These are phyloP conservation scores for Tolypeutes matacus DNA, from an alignment of 2,797 vertebrate genomes.

Conservation along the genomic window DNA sequence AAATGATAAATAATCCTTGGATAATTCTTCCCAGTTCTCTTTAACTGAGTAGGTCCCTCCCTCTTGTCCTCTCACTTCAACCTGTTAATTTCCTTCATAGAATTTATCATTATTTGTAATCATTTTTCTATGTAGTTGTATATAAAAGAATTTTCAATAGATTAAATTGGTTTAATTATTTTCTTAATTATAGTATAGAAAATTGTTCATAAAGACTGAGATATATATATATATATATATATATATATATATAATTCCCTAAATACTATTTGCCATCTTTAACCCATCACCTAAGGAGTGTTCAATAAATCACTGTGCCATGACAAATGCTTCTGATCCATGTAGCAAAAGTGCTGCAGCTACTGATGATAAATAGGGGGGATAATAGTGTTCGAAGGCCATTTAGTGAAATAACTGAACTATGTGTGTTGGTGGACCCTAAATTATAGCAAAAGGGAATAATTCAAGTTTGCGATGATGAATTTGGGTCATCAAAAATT, in stretches of 20 bases:
- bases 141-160: conserved; percentile 14
- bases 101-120: background rate
- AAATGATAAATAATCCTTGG: background rate
- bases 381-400: background rate
- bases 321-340: no score
- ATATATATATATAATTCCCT: background rate
- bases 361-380: background rate
- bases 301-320: conserved; percentile 4
- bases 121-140: background rate
- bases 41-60: background rate
- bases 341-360: background rate
- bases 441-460: conserved; percentile 15
- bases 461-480: conserved; percentile 24
- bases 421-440: background rate
- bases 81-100: background rate
- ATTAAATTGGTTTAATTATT: conserved; percentile 38
- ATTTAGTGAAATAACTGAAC: conserved; percentile 48
- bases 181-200: conserved; percentile 52
- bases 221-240: no score
- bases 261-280: conserved; percentile 9
- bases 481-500: background rate
- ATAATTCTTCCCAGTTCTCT: conserved; percentile 12
- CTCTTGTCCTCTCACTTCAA: background rate
- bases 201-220: background rate
- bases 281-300: background rate